Evolutionary conservation across 2,888 invertebrate genomes (phyloP).

Genomic region (Drosophila koepferae): DNA sequence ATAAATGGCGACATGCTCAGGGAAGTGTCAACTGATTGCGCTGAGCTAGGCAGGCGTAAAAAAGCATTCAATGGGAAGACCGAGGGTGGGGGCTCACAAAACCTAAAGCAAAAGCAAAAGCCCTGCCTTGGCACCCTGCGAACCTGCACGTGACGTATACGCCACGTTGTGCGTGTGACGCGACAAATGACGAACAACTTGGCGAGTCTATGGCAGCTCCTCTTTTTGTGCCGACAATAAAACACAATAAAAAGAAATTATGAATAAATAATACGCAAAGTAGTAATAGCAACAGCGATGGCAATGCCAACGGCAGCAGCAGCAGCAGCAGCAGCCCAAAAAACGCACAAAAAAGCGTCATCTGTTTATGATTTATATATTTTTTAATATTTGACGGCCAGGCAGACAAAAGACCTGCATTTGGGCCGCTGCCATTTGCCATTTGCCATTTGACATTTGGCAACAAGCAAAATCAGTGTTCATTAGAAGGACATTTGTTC

Average conservation of each 20-base stretch:
- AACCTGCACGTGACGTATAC: constrained; percentile 77
- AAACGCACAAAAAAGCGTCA: constrained; percentile 59
- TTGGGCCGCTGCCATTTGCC: constrained; percentile 22
- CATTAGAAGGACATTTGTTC: constrained; percentile 65
- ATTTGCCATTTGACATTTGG: constrained; percentile 28
- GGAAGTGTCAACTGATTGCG: constrained; percentile 80
- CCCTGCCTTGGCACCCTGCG: constrained; percentile 38
- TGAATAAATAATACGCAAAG: constrained; percentile 77
- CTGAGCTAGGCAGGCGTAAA: constrained; percentile 78
- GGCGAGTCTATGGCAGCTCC: constrained; percentile 31
- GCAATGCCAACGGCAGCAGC: constrained; percentile 5
- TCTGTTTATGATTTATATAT: constrained; percentile 77
- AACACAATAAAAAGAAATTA: constrained; percentile 79
- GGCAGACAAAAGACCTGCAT: constrained; percentile 13
- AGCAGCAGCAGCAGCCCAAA: constrained; percentile 25
- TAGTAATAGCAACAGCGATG: constrained; percentile 42
- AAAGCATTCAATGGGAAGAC: constrained; percentile 31
- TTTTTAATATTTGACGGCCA: constrained; percentile 63
- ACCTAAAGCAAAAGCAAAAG: neutral
- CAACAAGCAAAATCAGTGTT: constrained; percentile 68
- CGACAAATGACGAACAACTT: constrained; percentile 61
- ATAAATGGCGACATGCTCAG: constrained; percentile 80
- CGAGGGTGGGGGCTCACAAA: neutral
- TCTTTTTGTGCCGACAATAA: constrained; percentile 62
- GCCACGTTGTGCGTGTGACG: constrained; percentile 75